Conservation (phyloP, 2,113 vertebrate species). For the Caranx melampygus region DNA sequence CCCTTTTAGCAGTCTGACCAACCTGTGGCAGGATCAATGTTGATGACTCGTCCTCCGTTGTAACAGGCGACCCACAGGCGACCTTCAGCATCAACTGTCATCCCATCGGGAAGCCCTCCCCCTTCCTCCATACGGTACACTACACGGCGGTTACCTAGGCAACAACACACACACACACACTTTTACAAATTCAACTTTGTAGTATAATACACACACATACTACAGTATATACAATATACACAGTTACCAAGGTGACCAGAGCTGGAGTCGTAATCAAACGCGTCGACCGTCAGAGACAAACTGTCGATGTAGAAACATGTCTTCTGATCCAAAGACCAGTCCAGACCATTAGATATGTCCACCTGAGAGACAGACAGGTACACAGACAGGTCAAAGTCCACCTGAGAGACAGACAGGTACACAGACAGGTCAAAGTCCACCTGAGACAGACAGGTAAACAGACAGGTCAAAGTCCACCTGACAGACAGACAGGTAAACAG, state of each 20-base stretch:
- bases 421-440: slow-evolving; percentile 79
- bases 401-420: slow-evolving; percentile 24
- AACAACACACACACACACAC: neutral
- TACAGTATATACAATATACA: neutral
- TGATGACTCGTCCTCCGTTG: slow-evolving; percentile 90
- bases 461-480: too few relatives aligned
- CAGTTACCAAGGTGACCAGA: slow-evolving; percentile 79
- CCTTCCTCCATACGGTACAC: slow-evolving; percentile 82
- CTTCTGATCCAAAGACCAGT: slow-evolving; percentile 92
- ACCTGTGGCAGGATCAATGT: slow-evolving; percentile 92
- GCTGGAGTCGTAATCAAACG: slow-evolving; percentile 90
- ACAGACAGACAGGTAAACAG: slow-evolving; percentile 17
- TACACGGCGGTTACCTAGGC: slow-evolving; percentile 74
- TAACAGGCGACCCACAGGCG: slow-evolving; percentile 96
- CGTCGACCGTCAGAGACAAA: slow-evolving; percentile 89
- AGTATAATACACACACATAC: neutral
- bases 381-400: too few relatives aligned
- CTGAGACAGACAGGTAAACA: too few relatives aligned
- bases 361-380: too few relatives aligned
- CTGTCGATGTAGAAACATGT: slow-evolving; percentile 96
- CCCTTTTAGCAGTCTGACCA: neutral
- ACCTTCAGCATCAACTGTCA: slow-evolving; percentile 91
- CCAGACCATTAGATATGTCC: slow-evolving; percentile 94
- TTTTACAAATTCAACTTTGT: neutral
- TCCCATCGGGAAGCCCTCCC: slow-evolving; percentile 93